A percentile compares a stretch with the other conserved stretches of the same genome.
Evolutionary conservation across 2,113 vertebrate genomes (phyloP).

Genomic region (Sclerurus mexicanus): DNA sequence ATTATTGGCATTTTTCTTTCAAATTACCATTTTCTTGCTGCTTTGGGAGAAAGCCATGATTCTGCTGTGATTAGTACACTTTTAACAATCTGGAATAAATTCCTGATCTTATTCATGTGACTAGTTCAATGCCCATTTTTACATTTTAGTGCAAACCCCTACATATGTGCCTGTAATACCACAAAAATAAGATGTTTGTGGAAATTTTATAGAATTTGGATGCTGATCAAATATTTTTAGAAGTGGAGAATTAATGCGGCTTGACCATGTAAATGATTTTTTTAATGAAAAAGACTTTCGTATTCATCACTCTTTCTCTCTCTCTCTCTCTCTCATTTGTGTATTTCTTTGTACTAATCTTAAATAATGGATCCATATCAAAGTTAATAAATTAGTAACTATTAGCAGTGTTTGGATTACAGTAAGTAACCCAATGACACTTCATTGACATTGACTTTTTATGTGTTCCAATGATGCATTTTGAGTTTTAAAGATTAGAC

Average conservation of each 20-base stretch:
- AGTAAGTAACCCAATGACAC: neutral
- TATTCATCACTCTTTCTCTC: constrained; percentile 12
- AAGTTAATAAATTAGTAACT: constrained; percentile 63
- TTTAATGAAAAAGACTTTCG: constrained; percentile 57
- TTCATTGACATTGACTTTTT: neutral
- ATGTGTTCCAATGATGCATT: neutral
- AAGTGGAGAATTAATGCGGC: constrained; percentile 55
- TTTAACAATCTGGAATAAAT: constrained; percentile 64
- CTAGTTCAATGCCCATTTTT: constrained; percentile 45
- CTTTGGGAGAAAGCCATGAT: constrained; percentile 65
- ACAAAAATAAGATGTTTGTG: constrained; percentile 60
- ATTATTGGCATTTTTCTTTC: constrained; percentile 61
- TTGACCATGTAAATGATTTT: constrained; percentile 63
- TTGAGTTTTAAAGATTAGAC: constrained; percentile 13
- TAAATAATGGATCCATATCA: constrained; percentile 55
- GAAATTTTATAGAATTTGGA: constrained; percentile 66
- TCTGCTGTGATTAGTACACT: constrained; percentile 35
- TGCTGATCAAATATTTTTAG: constrained; percentile 58
- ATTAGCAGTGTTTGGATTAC: constrained; percentile 39
- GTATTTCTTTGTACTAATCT: constrained; percentile 49
- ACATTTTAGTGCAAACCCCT: constrained; percentile 53
- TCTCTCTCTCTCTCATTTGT: neutral
- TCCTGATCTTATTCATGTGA: constrained; percentile 53
- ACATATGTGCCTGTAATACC: constrained; percentile 67
- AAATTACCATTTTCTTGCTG: constrained; percentile 63